Conservation (phyloP, 2,888 invertebrate genomes). For the Lumbricus terrestris region DNA sequence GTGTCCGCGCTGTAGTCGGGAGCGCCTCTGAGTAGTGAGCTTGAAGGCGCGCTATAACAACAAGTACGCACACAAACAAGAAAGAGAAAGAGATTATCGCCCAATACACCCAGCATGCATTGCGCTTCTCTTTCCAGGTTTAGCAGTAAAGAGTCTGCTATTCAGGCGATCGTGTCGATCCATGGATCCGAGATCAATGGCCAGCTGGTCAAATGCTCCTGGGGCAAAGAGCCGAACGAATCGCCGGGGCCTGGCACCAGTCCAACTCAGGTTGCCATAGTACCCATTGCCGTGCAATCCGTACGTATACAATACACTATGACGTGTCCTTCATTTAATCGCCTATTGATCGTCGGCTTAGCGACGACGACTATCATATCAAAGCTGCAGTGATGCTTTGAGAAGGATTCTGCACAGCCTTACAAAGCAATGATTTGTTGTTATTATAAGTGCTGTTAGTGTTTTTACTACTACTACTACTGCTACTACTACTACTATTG, state of each 20-base stretch:
- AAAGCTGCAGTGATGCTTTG: too few species aligned
- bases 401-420: too few species aligned
- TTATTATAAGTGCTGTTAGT: too few species aligned
- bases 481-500: too few species aligned
- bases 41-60: too few species aligned
- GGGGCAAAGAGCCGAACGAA: constrained; percentile 97
- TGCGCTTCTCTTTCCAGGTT: constrained; percentile 69
- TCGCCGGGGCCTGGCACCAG: neutral
- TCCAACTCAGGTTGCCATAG: constrained; percentile 11
- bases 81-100: neutral
- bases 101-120: too few species aligned
- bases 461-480: too few species aligned
- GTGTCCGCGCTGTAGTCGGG: too few species aligned
- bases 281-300: constrained; percentile 7
- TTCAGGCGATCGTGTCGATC: constrained; percentile 92
- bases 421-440: too few species aligned
- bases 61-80: neutral
- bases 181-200: constrained; percentile 95
- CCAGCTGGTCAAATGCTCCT: constrained; percentile 94
- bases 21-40: too few species aligned
- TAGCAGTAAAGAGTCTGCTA: constrained; percentile 92
- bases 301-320: too few species aligned
- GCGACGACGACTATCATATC: neutral
- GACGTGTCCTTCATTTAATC: neutral
- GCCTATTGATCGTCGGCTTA: neutral